Conservation (phyloP, 2,888 invertebrate species). For the Drosophila anomelani region DNA sequence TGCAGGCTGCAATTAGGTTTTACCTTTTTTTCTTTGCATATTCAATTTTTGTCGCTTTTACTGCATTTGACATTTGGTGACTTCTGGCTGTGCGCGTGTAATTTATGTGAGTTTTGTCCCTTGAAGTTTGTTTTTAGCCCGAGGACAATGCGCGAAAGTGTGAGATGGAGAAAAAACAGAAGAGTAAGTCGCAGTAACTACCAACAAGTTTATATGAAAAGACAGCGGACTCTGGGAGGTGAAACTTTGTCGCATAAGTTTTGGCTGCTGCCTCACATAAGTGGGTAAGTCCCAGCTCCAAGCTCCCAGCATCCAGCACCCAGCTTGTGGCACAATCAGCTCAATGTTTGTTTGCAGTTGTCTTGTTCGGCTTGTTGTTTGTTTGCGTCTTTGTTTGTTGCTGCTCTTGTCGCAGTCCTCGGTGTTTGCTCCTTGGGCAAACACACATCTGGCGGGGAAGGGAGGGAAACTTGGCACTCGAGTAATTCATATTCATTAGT, state of each 20-base stretch:
- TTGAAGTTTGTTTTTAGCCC: slow-evolving; percentile 61
- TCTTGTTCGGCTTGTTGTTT: slow-evolving; percentile 43
- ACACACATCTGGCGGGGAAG: slow-evolving; percentile 9
- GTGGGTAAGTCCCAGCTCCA: slow-evolving; percentile 60
- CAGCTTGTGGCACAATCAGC: slow-evolving; percentile 43
- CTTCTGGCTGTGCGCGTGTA: slow-evolving; percentile 68
- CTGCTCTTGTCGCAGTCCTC: slow-evolving; percentile 40
- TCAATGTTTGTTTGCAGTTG: slow-evolving; percentile 51
- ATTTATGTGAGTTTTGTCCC: slow-evolving; percentile 76
- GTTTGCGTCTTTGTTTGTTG: slow-evolving; percentile 42
- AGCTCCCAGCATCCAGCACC: not conserved
- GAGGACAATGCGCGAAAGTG: slow-evolving; percentile 33
- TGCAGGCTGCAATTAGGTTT: slow-evolving; percentile 57
- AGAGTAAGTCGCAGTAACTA: slow-evolving; percentile 56
- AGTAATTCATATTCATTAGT: slow-evolving; percentile 76
- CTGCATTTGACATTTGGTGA: slow-evolving; percentile 78
- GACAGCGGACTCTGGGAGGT: slow-evolving; percentile 50
- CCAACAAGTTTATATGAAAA: slow-evolving; percentile 69
- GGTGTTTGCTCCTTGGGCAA: slow-evolving; percentile 39
- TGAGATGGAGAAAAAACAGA: slow-evolving; percentile 7
- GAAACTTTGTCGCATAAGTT: slow-evolving; percentile 75
- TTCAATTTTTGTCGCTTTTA: slow-evolving; percentile 38
- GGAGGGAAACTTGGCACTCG: slow-evolving; percentile 34
- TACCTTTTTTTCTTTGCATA: slow-evolving; percentile 36
- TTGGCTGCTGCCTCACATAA: slow-evolving; percentile 62